Percentiles rank a stretch among this genome's conserved stretches.
phyloP scores from a whole-genome alignment of 2,113 vertebrate genomes.

The Cochlearius cochlearius region DNA sequence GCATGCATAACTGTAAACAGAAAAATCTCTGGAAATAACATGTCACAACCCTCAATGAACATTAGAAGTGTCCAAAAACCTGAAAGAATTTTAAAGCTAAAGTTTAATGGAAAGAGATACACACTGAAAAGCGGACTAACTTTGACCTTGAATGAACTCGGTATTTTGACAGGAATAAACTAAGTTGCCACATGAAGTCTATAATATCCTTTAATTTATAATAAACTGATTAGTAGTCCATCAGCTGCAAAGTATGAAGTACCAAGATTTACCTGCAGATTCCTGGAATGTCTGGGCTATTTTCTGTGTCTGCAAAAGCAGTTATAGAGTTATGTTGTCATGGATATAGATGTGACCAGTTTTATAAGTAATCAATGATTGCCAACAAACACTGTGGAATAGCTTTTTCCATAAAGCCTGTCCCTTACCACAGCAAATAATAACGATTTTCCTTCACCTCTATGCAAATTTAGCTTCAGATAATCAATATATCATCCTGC shows the following conservation, averaged over 20 bases:
- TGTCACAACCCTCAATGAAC: neutral
- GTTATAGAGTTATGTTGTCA: neutral
- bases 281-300: neutral
- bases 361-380: neutral
- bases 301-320: neutral
- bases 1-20: neutral
- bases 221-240: neutral
- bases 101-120: slow-evolving; percentile 39
- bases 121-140: slow-evolving; percentile 23
- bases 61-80: neutral
- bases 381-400: neutral
- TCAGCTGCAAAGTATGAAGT: neutral
- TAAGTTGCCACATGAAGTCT: neutral
- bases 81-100: neutral
- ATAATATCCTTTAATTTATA: slow-evolving; percentile 3
- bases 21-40: neutral
- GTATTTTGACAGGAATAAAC: slow-evolving; percentile 21
- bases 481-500: neutral
- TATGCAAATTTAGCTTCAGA: neutral
- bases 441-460: slow-evolving; percentile 3
- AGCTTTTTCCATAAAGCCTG: neutral
- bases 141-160: neutral
- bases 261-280: neutral
- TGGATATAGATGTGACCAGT: neutral
- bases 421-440: neutral